Base-by-base conservation (phyloP, 2,113 vertebrate species). In the Calyptommatus sinebrachiatus region DNA sequence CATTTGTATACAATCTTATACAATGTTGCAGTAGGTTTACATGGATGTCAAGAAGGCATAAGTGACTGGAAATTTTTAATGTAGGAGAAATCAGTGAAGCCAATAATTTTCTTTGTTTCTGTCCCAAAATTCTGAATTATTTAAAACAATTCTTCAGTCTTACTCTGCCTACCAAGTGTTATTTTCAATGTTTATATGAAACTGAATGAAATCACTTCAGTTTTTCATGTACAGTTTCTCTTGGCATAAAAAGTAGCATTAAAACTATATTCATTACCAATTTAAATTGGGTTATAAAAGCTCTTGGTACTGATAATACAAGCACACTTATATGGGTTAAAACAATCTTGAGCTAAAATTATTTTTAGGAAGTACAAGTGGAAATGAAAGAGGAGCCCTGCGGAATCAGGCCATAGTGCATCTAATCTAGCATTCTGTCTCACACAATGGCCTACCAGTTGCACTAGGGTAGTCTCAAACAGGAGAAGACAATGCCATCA, bases 121-220 rank as follows among this genome's bases (percentile, higher is more conserved):
- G 60, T 35, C 5, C 45, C 29, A 41, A 76, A 65, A 28, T 35
- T 57, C 16, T 60, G 50, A 69, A 12, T 14, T 69, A 21, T 41
- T 60, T 35, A 12, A 76, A 60, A 29, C 21, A 8, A 6, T 57
- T 57, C 28, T 77, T 35, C 26, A 68, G 14, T 29, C 11, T 35
- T 57, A 60, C 60, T 31, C 48, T 68, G 6, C 46, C 53, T 67
- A 50, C 46, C 22, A 8, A 46, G 31, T 69, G 57, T 60, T 48
- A 70, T 28, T 48, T 83, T 61, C 26, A 69, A 20, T 68, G 67
- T n/a, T 77, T 14, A 60, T 29, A 6, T 77, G 50, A 73, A 71
- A n/a, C 48, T 10, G 7, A 8, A 11, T 45, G 45, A 16, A 26
- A 29, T 61, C 41, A 18, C 11, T 48, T 28, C 28, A 26, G 12